These are phyloP conservation scores for Silvanus unidentatus DNA, from an alignment of 2,888 invertebrate genomes.

Conservation along the genomic window DNA sequence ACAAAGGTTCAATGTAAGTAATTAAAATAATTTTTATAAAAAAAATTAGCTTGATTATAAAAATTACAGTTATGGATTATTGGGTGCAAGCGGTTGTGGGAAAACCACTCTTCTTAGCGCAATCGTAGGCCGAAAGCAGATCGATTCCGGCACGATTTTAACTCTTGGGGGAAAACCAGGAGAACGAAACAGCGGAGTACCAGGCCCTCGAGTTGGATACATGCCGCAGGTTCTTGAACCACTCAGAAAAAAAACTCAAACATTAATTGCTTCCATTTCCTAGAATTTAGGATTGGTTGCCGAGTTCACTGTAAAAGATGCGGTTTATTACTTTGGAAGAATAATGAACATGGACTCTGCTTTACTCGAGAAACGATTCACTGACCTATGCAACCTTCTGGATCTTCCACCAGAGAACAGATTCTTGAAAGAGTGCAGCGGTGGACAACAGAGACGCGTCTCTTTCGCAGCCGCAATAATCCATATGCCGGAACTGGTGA, in stretches of 20 bases:
- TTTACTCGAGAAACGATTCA: conserved; percentile 60
- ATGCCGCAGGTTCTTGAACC: conserved; percentile 31
- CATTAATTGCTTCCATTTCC: conserved; percentile 14
- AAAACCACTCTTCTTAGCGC: conserved; percentile 84
- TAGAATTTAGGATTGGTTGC: conserved; percentile 74
- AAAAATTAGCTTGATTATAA: not conserved
- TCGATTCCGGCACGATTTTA: conserved; percentile 78
- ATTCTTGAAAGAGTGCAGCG: conserved; percentile 68
- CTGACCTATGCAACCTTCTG: conserved; percentile 63
- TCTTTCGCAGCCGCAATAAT: conserved; percentile 85
- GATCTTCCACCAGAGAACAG: conserved; percentile 65
- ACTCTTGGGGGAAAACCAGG: conserved; percentile 81
- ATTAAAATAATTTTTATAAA: not conserved
- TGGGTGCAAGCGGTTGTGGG: conserved; percentile 89
- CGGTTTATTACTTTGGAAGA: conserved; percentile 80
- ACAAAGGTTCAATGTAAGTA: conserved; percentile 72
- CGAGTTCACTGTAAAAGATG: conserved; percentile 77
- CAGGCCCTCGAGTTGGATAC: conserved; percentile 78
- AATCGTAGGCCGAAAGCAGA: conserved; percentile 73
- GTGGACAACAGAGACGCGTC: conserved; percentile 85
- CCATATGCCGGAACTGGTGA: conserved; percentile 81
- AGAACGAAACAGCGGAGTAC: conserved; percentile 75
- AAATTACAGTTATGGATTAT: conserved; percentile 70
- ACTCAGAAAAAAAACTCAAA: not conserved
- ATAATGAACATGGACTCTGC: conserved; percentile 70